These are phyloP conservation scores for Eulacestoma nigropectus DNA, from an alignment of 2,113 vertebrate genomes.

Conservation along the genomic window DNA sequence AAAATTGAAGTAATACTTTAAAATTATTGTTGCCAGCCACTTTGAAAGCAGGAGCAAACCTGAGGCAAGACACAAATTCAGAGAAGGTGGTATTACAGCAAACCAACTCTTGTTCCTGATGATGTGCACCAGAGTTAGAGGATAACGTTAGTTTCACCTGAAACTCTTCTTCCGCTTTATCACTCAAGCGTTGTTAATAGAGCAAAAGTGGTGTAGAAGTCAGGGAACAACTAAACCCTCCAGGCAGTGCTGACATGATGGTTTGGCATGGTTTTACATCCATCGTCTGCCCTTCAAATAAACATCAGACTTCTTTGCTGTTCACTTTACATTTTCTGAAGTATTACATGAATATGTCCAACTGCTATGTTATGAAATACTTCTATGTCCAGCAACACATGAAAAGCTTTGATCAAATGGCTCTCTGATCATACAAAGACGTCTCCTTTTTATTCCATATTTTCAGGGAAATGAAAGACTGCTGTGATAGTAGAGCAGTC, in stretches of 20 bases:
- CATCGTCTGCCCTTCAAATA: not conserved
- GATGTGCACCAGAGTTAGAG: not conserved
- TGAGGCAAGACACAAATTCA: not conserved
- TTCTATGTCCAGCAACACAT: not conserved
- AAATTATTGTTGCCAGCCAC: not conserved
- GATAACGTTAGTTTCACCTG: not conserved
- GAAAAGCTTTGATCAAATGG: constrained; percentile 16
- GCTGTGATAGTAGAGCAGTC: not conserved
- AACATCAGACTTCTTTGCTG: not conserved
- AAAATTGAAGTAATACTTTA: not conserved
- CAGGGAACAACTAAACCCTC: not conserved
- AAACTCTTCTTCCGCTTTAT: not conserved
- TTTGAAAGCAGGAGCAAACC: not conserved
- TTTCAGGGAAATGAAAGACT: not conserved
- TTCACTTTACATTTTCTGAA: constrained; percentile 16
- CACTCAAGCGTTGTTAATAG: not conserved
- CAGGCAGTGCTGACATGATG: not conserved
- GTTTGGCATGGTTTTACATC: not conserved
- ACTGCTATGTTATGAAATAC: not conserved
- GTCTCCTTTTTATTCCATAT: not conserved
- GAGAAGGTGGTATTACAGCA: not conserved
- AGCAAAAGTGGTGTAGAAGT: not conserved
- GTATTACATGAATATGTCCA: not conserved
- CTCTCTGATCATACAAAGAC: not conserved
- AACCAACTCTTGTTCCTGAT: not conserved